Conservation (phyloP, 2,113 vertebrate genomes). For the Entelurus aequoreus region DNA sequence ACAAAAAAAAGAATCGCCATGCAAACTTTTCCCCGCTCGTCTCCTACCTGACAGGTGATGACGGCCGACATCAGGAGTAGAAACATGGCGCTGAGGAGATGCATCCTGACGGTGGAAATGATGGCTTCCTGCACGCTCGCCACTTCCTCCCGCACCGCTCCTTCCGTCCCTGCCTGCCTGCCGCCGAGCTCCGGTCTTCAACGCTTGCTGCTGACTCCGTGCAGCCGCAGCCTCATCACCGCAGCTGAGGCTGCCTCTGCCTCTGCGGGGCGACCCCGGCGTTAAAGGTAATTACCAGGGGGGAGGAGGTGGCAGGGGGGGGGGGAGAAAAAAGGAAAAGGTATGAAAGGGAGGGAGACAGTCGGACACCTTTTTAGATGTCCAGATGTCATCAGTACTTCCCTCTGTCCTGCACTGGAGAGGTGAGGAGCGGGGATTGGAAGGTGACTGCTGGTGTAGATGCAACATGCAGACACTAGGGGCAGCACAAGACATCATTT, state of each 20-base stretch:
- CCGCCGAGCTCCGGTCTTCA: background rate
- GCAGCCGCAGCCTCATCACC: slow-evolving; percentile 74
- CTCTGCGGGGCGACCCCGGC: slow-evolving; percentile 19
- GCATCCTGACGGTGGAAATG: slow-evolving; percentile 68
- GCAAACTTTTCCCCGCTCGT: slow-evolving; percentile 45
- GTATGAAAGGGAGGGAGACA: slow-evolving; percentile 2
- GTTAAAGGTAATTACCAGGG: background rate
- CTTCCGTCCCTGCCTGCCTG: slow-evolving; percentile 15
- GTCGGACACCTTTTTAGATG: background rate
- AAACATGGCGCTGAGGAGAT: slow-evolving; percentile 79
- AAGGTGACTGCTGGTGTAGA: slow-evolving; percentile 72
- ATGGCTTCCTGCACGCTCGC: slow-evolving; percentile 55
- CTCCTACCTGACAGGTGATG: slow-evolving; percentile 69
- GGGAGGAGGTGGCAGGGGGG: too few relatives aligned
- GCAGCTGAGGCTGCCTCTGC: slow-evolving; percentile 28
- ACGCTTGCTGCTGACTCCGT: slow-evolving; percentile 20
- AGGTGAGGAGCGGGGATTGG: slow-evolving; percentile 68
- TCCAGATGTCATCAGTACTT: slow-evolving; percentile 10
- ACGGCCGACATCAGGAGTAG: slow-evolving; percentile 75
- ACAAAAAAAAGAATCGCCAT: too few relatives aligned
- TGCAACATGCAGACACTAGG: slow-evolving; percentile 64
- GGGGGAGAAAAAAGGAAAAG: background rate
- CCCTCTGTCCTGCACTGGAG: slow-evolving; percentile 24
- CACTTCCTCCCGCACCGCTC: slow-evolving; percentile 25
- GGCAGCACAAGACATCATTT: slow-evolving; percentile 49